Evolutionary conservation across 2,113 vertebrate species (phyloP).

Genomic region (Lophius piscatorius): DNA sequence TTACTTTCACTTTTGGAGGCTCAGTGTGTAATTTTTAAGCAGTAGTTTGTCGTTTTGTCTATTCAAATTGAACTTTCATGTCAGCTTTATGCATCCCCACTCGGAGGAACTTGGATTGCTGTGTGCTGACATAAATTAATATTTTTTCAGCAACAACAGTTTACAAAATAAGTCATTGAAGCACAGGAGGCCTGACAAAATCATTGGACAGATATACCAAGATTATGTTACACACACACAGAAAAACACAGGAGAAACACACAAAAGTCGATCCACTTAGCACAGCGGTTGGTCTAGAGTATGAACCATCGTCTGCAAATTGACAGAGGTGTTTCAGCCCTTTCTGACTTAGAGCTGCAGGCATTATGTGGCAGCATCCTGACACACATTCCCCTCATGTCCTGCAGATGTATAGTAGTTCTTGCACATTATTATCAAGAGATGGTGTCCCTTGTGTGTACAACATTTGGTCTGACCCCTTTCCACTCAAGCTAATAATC

Average conservation of each 20-base stretch:
- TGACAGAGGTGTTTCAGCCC: constrained; percentile 8
- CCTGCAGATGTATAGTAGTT: constrained; percentile 3
- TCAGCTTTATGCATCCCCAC: constrained; percentile 15
- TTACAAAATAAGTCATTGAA: constrained; percentile 1
- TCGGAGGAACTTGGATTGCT: constrained; percentile 10
- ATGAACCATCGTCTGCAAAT: constrained; percentile 1
- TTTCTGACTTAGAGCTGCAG: constrained; percentile 28
- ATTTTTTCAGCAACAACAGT: constrained; percentile 7
- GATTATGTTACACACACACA: not conserved
- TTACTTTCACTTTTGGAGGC: constrained; percentile 7
- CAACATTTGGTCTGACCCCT: constrained; percentile 52
- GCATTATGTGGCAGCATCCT: constrained; percentile 3
- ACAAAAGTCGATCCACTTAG: constrained; percentile 7
- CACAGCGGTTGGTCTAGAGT: not conserved
- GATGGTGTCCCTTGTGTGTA: constrained; percentile 24
- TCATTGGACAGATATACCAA: constrained; percentile 7
- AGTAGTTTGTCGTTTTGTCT: not conserved
- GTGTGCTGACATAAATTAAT: constrained; percentile 19
- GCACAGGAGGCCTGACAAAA: not conserved
- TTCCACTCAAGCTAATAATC: constrained; percentile 41
- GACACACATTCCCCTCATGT: constrained; percentile 3
- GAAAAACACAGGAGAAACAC: not conserved
- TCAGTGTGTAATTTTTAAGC: constrained; percentile 22
- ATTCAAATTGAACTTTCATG: constrained; percentile 4
- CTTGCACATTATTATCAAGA: constrained; percentile 14